Evolutionary conservation across 2,888 invertebrate genomes (phyloP).

Genomic region (Orchesella flavescens): DNA sequence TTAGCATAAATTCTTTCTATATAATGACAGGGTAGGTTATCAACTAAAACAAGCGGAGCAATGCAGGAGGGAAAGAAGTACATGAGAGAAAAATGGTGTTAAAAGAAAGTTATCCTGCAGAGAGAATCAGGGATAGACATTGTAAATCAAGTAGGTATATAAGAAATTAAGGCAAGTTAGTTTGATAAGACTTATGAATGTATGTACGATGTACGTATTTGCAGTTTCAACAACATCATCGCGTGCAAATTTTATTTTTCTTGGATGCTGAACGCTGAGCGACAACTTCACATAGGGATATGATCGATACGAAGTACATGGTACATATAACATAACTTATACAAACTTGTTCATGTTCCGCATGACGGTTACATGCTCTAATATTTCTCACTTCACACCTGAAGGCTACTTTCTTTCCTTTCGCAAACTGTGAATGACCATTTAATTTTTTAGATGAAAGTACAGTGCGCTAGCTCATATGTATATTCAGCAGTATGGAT

Average conservation of each 20-base stretch:
- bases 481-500: too few relatives aligned
- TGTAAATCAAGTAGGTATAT: not conserved
- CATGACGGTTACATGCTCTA: slow-evolving; percentile 18
- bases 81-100: not conserved
- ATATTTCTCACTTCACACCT: slow-evolving; percentile 23
- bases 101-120: slow-evolving; percentile 26
- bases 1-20: slow-evolving; percentile 35
- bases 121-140: not conserved
- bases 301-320: too few relatives aligned
- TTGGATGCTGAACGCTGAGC: not conserved
- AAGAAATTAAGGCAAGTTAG: too few relatives aligned
- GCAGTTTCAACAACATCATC: not conserved
- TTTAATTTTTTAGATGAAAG: not conserved
- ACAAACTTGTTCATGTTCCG: slow-evolving; percentile 1
- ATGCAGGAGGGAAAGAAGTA: not conserved
- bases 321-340: slow-evolving; percentile 3
- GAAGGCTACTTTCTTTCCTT: slow-evolving; percentile 15
- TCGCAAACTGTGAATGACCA: not conserved
- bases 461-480: too few relatives aligned
- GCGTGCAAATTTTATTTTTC: slow-evolving; percentile 21
- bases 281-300: not conserved
- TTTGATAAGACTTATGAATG: not conserved
- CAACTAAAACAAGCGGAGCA: not conserved
- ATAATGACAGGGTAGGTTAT: slow-evolving; percentile 3
- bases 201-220: not conserved